These are phyloP conservation scores for Oopsacas minuta DNA, from an alignment of 37 sponge, comb jelly and placozoan genomes.

Conservation along the genomic window DNA sequence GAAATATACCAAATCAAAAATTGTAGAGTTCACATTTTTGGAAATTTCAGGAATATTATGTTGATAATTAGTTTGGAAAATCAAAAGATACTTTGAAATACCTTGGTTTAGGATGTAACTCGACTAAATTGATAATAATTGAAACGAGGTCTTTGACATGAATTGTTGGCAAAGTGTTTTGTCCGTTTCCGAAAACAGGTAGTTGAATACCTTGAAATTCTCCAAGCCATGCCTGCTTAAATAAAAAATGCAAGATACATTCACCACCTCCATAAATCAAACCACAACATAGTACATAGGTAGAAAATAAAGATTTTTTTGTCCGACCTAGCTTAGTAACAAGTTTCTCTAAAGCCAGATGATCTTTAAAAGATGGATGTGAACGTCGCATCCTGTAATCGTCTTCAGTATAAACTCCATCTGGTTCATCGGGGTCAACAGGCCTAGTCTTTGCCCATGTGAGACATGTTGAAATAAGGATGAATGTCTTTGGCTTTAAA, in stretches of 20 bases:
- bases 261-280: constrained; percentile 78
- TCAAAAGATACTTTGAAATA: too few relatives aligned
- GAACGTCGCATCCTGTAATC: constrained; percentile 80
- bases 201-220: constrained; percentile 20
- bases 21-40: too few relatives aligned
- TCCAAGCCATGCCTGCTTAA: constrained; percentile 79
- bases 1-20: too few relatives aligned
- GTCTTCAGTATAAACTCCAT: constrained; percentile 85
- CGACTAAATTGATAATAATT: neutral
- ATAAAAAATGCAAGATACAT: constrained; percentile 67
- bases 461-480: constrained; percentile 69
- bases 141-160: constrained; percentile 70
- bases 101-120: neutral
- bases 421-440: constrained; percentile 86
- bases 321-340: constrained; percentile 87
- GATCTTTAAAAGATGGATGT: constrained; percentile 81
- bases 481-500: constrained; percentile 59
- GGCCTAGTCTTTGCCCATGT: constrained; percentile 92
- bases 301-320: constrained; percentile 64
- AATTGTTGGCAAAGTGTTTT: constrained; percentile 73
- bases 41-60: too few relatives aligned
- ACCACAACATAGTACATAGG: constrained; percentile 77
- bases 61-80: too few relatives aligned
- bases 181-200: constrained; percentile 74
- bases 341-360: constrained; percentile 67